phyloP scores from a whole-genome alignment of 2,113 vertebrate genomes.

The Tapirus terrestris region DNA sequence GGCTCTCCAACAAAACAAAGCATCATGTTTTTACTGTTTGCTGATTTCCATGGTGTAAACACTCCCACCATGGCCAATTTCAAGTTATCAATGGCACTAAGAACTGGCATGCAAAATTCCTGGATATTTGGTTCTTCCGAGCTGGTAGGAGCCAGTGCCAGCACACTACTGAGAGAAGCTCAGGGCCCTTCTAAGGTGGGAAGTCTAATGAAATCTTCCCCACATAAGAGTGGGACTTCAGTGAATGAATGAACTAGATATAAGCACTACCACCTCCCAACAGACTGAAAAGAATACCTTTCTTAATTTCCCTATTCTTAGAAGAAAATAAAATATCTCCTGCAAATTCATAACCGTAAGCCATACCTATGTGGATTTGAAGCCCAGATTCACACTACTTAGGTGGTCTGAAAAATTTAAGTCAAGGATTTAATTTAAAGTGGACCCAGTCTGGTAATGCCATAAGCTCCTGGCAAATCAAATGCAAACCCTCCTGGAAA shows the following conservation, averaged over 20 bases:
- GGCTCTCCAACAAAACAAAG: background rate
- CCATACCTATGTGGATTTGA: background rate
- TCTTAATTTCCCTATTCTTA: background rate
- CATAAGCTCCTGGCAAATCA: background rate
- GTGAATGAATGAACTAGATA: background rate
- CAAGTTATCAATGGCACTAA: background rate
- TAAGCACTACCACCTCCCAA: background rate
- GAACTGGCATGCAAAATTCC: background rate
- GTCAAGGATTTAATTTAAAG: slow-evolving; percentile 16
- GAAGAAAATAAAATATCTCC: background rate
- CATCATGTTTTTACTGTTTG: background rate
- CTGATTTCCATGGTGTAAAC: background rate
- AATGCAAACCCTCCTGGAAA: background rate
- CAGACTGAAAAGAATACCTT: background rate
- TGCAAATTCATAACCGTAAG: background rate
- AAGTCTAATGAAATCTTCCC: background rate
- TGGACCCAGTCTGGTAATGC: background rate
- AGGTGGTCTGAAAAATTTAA: background rate
- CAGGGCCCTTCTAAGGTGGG: background rate
- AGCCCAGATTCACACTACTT: background rate
- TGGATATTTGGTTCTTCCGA: background rate
- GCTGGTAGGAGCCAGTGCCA: background rate
- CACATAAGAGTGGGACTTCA: background rate
- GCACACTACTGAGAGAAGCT: background rate
- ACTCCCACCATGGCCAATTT: background rate